Base-by-base conservation (phyloP, 2,113 vertebrate genomes). In the Pimephales promelas region DNA sequence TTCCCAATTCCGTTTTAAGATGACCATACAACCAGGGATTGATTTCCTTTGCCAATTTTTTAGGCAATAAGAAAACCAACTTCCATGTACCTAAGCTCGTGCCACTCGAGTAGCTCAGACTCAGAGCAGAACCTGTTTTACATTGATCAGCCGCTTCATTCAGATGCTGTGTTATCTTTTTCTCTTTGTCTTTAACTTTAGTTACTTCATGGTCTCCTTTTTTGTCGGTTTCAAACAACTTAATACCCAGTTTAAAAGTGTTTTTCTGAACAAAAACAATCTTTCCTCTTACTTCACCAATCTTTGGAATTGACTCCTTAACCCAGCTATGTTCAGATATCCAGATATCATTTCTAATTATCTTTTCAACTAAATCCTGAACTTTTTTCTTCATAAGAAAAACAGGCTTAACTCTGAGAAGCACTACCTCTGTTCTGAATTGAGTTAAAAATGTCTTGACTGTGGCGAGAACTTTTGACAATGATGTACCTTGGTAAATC, bases 211-310 rank as follows among this genome's bases (percentile, higher is more conserved):
- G 73, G 0, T 68, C 91, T 5, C 45, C 84, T 8, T 87, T 86
- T 74, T 26, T 82, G 14, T 84, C 34, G 0, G 89, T 91, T 4
- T 90, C 87, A 28, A 57, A 28, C 26, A 92, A 54, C 8, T 86
- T 89, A 22, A 92, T 75, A 3, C 85, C 81, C 8, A 36, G 43
- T 13, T 84, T 92, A 26, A 22, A 93, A 47, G 82, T 87, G 47
- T 31, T 84, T 83, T 90, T 93, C 85, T 94, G 93, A 76, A 95
- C 87, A 64, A 95, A 92, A 43, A 95, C 91, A 0, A 95, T 90
- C 89, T 94, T 95, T 0, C 94, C 94, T 16, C 93, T 89, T 3
- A 82, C 90, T 72, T 94, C 89, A 24, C 92, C 91, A 78, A 95
- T 88, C 0, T 43, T 90, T 0, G 94, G 94, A 86, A 94, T 66